These are phyloP conservation scores for Flabesymbios commensalis DNA, from an alignment of 2,888 invertebrate genomes.

Conservation along the genomic window DNA sequence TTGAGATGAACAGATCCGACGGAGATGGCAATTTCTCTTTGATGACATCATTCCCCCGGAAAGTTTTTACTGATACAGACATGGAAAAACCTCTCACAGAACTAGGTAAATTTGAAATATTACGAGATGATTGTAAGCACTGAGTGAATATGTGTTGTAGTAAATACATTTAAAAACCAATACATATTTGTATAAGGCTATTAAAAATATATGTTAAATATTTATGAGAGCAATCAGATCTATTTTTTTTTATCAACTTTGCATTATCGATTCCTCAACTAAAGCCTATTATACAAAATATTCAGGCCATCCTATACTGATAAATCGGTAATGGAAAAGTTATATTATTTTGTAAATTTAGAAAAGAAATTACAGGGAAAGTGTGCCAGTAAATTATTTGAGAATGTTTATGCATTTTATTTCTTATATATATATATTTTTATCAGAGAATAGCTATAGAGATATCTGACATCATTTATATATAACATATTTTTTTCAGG, in stretches of 20 bases:
- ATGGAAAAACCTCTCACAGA: slow-evolving; percentile 84
- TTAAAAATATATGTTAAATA: not conserved
- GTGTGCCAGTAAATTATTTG: no score
- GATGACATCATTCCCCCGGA: slow-evolving; percentile 90
- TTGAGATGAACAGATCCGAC: slow-evolving; percentile 82
- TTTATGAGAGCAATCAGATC: not conserved
- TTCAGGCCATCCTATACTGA: no score
- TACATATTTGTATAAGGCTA: not conserved
- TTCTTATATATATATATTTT: not conserved
- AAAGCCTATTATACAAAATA: no score
- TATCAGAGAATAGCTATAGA: not conserved
- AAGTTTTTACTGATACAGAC: slow-evolving; percentile 83
- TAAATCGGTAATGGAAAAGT: no score
- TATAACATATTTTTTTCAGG: slow-evolving; percentile 17
- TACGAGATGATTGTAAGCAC: not conserved
- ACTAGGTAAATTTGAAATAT: slow-evolving; percentile 67
- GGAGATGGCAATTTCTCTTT: slow-evolving; percentile 71
- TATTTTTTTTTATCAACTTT: not conserved
- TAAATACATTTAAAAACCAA: not conserved
- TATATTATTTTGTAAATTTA: no score
- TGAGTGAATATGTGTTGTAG: not conserved
- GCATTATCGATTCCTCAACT: no score
- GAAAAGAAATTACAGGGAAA: no score
- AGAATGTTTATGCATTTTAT: not conserved
- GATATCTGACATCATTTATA: not conserved